Evolutionary conservation across 2,797 vertebrate genomes (phyloP).

Genomic region (Columba guinea): DNA sequence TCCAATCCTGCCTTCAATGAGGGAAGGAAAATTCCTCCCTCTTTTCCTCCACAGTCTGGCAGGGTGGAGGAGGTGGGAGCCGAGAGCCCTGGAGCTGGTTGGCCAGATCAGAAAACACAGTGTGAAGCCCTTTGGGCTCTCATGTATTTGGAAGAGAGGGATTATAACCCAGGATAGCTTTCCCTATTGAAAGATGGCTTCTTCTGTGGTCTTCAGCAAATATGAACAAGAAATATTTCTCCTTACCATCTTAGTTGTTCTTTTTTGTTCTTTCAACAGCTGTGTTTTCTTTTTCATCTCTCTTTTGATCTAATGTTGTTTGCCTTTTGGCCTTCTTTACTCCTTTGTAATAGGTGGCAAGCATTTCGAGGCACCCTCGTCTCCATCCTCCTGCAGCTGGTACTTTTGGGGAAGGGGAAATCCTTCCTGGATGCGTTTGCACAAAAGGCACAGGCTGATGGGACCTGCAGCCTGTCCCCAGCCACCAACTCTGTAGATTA

Average conservation of each 20-base stretch:
- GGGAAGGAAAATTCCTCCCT: background rate
- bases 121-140: background rate
- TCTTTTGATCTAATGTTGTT: background rate
- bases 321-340: background rate
- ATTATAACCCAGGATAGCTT: background rate
- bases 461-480: background rate
- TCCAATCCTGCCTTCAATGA: background rate
- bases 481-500: background rate
- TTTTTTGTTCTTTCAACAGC: background rate
- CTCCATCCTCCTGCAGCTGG: background rate
- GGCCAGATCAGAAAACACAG: background rate
- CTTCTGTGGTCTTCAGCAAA: background rate
- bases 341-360: background rate
- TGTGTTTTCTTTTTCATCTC: background rate
- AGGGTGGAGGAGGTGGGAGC: background rate
- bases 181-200: background rate
- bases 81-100: background rate
- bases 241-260: background rate
- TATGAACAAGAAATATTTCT: background rate
- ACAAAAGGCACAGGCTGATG: background rate
- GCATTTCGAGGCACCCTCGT: background rate
- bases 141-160: background rate
- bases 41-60: fast-evolving
- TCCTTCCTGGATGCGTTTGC: background rate
- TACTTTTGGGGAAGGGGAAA: background rate